Conservation (phyloP, 2,113 vertebrate genomes). For the Argyrosomus japonicus region DNA sequence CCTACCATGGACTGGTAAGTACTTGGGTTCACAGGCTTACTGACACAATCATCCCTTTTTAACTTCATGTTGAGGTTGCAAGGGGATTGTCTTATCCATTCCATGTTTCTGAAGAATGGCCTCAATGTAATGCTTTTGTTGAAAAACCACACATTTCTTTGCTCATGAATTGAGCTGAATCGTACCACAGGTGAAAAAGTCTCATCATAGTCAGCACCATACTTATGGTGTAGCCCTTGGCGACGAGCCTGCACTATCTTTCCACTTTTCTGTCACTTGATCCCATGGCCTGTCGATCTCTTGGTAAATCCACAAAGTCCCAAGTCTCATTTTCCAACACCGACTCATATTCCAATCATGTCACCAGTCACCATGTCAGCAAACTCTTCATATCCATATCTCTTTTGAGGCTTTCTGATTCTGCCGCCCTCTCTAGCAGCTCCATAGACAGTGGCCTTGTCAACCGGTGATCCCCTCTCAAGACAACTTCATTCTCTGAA, state of each 20-base stretch:
- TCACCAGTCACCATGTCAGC: constrained; percentile 24
- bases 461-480: not conserved
- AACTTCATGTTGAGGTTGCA: constrained; percentile 13
- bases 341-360: constrained; percentile 13
- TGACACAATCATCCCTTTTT: constrained; percentile 12
- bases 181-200: no score
- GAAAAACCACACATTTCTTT: no score
- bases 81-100: constrained; percentile 11
- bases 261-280: no score
- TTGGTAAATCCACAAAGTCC: no score
- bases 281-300: no score
- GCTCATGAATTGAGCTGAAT: no score
- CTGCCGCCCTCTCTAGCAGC: not conserved
- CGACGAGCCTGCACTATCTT: no score
- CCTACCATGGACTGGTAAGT: constrained; percentile 26
- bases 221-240: no score
- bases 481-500: not conserved
- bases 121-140: no score
- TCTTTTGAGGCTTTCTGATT: constrained; percentile 10
- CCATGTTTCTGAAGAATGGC: constrained; percentile 19
- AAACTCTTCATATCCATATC: constrained; percentile 33
- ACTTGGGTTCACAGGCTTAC: constrained; percentile 5
- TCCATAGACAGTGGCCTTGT: not conserved
- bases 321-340: no score
- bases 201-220: no score